Evolutionary conservation across 2,888 invertebrate species (phyloP).

Genomic region (Lacanobia wlatinum): DNA sequence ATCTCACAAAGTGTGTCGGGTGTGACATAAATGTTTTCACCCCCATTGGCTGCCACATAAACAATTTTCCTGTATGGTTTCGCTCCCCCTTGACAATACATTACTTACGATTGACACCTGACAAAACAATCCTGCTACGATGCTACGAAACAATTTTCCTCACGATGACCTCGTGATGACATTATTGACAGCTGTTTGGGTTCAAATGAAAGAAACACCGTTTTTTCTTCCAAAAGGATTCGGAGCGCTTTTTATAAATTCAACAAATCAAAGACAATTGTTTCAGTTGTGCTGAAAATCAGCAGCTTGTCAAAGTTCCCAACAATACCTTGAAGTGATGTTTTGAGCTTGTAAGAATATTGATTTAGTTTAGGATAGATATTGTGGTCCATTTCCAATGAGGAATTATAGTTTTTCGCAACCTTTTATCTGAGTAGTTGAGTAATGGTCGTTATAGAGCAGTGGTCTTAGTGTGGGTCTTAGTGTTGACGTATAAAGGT

Average conservation of each 20-base stretch:
- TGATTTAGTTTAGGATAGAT: background rate
- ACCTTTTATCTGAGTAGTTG: no score
- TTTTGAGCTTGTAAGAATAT: background rate
- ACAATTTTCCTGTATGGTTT: conserved; percentile 67
- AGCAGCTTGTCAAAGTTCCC: background rate
- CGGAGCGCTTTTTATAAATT: background rate
- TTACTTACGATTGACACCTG: conserved; percentile 70
- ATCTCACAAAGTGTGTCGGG: conserved; percentile 57
- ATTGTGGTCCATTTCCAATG: no score
- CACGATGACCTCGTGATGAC: background rate
- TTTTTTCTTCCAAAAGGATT: background rate
- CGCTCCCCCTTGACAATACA: conserved; percentile 70
- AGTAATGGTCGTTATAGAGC: no score
- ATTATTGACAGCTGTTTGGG: background rate
- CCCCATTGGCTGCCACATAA: conserved; percentile 80
- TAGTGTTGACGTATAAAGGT: no score
- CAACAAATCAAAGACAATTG: conserved; percentile 1
- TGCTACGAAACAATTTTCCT: conserved; percentile 8
- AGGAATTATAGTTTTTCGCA: no score
- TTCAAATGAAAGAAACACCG: background rate
- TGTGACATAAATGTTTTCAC: conserved; percentile 75
- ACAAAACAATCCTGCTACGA: conserved; percentile 53
- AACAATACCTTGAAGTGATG: background rate
- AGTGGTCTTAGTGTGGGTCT: no score
- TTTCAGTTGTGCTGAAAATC: background rate